Evolutionary conservation across 2,888 invertebrate species (phyloP), one percentile per base, ranked within the genome.

Genomic region (Oligia fasciuncula): DNA sequence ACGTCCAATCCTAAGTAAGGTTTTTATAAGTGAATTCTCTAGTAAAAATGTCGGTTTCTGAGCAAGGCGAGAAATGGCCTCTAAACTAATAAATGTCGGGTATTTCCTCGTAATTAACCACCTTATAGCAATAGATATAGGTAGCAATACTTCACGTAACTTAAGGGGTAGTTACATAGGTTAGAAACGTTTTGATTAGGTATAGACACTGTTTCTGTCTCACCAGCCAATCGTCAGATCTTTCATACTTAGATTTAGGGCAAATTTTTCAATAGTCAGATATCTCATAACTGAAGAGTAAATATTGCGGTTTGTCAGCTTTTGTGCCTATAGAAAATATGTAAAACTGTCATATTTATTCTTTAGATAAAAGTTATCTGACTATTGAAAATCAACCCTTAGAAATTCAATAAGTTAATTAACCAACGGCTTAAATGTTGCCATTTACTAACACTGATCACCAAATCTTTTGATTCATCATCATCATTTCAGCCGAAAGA

Each of bases 61-160:
- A 76, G 73, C 43, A 70, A 87, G 85, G 88, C 88, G 87, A 89
- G 88, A 89, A 88, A 91, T 89, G 81, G 85, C 73, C 85, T 87
- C 81, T 84, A 84, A 85, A 88, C 88, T 91, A 91, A 91, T 91
- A 91, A 89, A 86, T 84, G 89, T 79, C n/a, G 77, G 62, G 83
- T 88, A 89, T 87, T 90, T 88, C 83, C 82, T 49, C 70, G 89
- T 88, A 91, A 91, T 91, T 89, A 91, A 86, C 78, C 54, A 80
- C 80, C 73, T 84, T 86, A 87, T 80, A 84, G 86, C 78, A 84
- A 83, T 83, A 85, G 80, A 90, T 86, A 81, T 88, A 85, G 90
- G 72, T 81, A 84, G 76, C 68, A 65, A 66, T 49, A 66, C 72
- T 73, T 71, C 73, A 72, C 66, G 4, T 9, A 3, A n/a, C 65